Base-by-base conservation (phyloP, 2,113 vertebrate genomes). In the Syngnathoides biaculeatus region DNA sequence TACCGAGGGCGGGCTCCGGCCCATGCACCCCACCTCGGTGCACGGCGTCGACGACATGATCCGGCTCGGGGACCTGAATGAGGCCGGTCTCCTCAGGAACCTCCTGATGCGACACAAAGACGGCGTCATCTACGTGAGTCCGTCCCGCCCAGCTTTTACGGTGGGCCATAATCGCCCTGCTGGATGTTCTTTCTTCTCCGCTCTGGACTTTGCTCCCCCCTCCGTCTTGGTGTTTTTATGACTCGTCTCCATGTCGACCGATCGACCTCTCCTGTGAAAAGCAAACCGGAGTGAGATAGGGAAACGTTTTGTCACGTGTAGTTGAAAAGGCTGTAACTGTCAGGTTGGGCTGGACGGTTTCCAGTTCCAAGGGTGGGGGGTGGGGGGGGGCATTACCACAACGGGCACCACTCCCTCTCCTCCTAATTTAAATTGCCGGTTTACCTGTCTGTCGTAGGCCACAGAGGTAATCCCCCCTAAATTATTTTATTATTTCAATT, bases 1-100 rank as follows among this genome's bases (percentile, higher is more conserved):
- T 68, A 90, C 86, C 7, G 85, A 93, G 63, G 86, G 73, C 10
- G 63, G 65, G 52, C 85, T 96, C 64, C 88, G 67, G 2, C 83
- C 89, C 56, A 99, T 99, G 97, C 95, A 99, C 82, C 93, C 95
- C 43, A 94, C 93, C 67, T 95, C 94, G 0, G 89, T 84, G 5
- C 88, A 92, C 3, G 96, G 95, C 0, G 95, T 98, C 43, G 96
- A 99, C 5, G 96, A 99, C 89, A 99, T 99, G 97, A 98, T 99
- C 70, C 17, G 83, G 50, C 92, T 99, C 0, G 97, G 96, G 2
- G 97, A 99, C 42, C 91, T 99, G 59, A 90, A 96, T 0, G 97
- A 99, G 87, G 97, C 95, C 0, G 95, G 95, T 56, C 93, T 99
- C 58, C 93, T 99, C 35, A 93, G 93, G 80, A 99, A 99, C 87